Evolutionary conservation across 1,140 invertebrate species (phyloP).

Genomic region (Venturia canescens): DNA sequence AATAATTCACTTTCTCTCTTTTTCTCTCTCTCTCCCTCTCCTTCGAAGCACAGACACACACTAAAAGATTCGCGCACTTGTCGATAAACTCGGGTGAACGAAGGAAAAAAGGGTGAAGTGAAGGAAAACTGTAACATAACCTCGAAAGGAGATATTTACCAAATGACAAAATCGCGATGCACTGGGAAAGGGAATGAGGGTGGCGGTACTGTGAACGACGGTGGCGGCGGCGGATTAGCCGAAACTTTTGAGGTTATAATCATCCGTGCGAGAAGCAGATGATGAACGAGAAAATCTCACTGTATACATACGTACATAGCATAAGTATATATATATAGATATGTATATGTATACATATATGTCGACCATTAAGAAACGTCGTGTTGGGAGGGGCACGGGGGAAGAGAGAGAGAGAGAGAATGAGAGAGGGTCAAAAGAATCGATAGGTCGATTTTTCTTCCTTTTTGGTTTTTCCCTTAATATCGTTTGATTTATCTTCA

Average conservation of each 20-base stretch:
- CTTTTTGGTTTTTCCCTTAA: not conserved
- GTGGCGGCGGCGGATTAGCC: not conserved
- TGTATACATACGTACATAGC: too few relatives aligned
- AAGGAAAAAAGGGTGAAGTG: not conserved
- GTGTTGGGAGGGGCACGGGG: not conserved
- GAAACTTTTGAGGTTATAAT: conserved; percentile 8
- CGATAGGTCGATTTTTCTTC: conserved; percentile 13
- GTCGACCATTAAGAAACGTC: conserved; percentile 6
- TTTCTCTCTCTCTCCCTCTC: not conserved
- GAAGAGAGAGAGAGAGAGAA: conserved; percentile 12
- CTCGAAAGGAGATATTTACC: not conserved
- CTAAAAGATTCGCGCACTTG: conserved; percentile 12
- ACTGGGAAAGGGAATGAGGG: not conserved
- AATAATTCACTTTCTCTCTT: not conserved
- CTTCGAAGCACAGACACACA: not conserved
- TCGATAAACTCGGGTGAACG: conserved; percentile 1
- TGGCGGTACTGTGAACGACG: not conserved
- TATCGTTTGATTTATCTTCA: not conserved
- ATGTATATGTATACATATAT: too few relatives aligned
- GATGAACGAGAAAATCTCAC: conserved; percentile 8
- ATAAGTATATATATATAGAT: too few relatives aligned
- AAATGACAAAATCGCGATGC: not conserved
- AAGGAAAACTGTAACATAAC: not conserved
- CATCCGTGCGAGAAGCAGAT: not conserved
- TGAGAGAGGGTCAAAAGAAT: not conserved